phyloP scores from a whole-genome alignment of 2,888 invertebrate genomes.

The Drosophila quinaria region DNA sequence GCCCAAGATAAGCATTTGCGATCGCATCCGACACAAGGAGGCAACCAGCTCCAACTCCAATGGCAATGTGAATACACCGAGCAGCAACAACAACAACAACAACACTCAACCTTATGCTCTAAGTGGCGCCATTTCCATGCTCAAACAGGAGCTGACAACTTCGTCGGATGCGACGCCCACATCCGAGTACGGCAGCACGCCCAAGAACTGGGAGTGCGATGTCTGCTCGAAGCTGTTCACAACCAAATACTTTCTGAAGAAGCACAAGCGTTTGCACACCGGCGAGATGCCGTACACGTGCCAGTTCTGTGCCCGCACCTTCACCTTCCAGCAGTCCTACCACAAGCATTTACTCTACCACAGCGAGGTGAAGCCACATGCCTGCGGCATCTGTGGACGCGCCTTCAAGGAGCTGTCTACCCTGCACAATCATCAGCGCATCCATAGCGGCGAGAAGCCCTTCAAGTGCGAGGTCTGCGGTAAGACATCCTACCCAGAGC shows the following conservation, averaged over 20 bases:
- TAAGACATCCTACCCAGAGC: slow-evolving; percentile 83
- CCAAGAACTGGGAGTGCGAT: slow-evolving; percentile 95
- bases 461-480: slow-evolving; percentile 95
- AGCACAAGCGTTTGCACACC: slow-evolving; percentile 94
- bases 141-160: slow-evolving; percentile 51
- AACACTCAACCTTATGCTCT: slow-evolving; percentile 60
- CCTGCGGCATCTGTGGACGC: slow-evolving; percentile 91
- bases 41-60: slow-evolving; percentile 34
- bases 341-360: slow-evolving; percentile 95
- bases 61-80: slow-evolving; percentile 10
- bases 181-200: slow-evolving; percentile 85
- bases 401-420: slow-evolving; percentile 95
- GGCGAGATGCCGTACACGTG: slow-evolving; percentile 96
- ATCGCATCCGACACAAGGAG: slow-evolving; percentile 81
- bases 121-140: slow-evolving; percentile 71
- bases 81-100: slow-evolving; percentile 7
- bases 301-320: slow-evolving; percentile 92
- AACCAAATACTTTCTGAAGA: slow-evolving; percentile 95
- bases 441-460: slow-evolving; percentile 92
- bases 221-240: slow-evolving; percentile 94
- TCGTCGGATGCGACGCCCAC: slow-evolving; percentile 25
- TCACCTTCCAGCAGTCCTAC: slow-evolving; percentile 96
- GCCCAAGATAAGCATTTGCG: slow-evolving; percentile 81
- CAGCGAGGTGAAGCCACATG: slow-evolving; percentile 93
- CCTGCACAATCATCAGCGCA: slow-evolving; percentile 94